phyloP scores from a whole-genome alignment of 2,113 vertebrate species.

The Oreochromis spilurus region DNA sequence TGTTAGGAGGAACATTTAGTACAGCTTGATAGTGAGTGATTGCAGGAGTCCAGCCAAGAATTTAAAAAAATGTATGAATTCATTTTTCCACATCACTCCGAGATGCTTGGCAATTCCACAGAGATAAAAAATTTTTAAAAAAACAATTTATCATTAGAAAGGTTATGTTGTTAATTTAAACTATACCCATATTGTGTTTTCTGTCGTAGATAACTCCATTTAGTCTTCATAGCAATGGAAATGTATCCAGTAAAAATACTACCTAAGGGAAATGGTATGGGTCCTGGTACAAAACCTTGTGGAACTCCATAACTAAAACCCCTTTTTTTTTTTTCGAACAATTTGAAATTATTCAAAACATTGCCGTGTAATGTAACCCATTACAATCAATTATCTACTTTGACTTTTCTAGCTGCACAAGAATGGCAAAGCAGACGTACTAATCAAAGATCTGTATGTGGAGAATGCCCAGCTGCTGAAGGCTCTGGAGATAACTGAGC shows the following conservation, averaged over 20 bases:
- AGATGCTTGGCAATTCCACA: background rate
- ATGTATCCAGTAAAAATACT: background rate
- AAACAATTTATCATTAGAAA: background rate
- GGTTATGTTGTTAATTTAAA: background rate
- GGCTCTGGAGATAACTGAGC: conserved; percentile 84
- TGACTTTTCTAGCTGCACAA: conserved; percentile 74
- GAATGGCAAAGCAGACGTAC: conserved; percentile 81
- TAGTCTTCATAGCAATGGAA: background rate
- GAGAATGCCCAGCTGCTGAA: conserved; percentile 88
- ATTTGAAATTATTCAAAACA: background rate
- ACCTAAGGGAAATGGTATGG: background rate
- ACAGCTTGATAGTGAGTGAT: background rate
- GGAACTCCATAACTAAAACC: background rate
- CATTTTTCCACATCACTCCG: background rate
- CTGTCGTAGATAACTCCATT: background rate
- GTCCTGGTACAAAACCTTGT: background rate
- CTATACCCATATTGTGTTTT: background rate
- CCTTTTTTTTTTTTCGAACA: background rate
- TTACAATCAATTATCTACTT: background rate
- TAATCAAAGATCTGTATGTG: conserved; percentile 89
- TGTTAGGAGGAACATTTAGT: background rate
- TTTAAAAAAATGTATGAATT: background rate
- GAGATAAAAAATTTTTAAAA: fast-evolving
- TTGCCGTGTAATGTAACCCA: fast-evolving
- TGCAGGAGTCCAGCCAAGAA: background rate